Evolutionary conservation across 35 echinoderm and acorn worm species (phyloP), one percentile per base, ranked within the genome.

Genomic region (Heliocidaris erythrogramma): DNA sequence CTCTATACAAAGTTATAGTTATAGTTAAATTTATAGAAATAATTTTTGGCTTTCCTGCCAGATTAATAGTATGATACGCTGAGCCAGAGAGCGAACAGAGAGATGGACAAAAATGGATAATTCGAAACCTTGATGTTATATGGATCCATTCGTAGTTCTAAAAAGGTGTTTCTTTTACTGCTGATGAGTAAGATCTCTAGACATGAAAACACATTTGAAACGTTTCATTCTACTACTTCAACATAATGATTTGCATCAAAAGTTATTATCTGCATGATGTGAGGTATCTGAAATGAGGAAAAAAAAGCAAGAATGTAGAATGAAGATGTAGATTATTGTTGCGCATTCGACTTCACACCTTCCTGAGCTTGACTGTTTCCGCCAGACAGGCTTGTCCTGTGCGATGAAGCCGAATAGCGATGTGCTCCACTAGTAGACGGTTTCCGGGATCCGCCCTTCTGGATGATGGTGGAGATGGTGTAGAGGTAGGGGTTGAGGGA

Each of bases 401-500:
- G 27, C 65, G 65, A 78, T 2, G 21, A n/a, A 24, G 65, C 65
- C 21, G 65, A 78, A 24, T 27, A 18, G 65, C 65, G 65, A 78
- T 78, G 21, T 21, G 65, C 5, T 78, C 65, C 65, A 18, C 14
- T 78, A 2, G 65, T 21, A 8, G 18, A 14, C 9, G 65, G 17
- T n/a, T 78, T 78, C 65, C 65, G 65, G 65, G 65, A 78, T 2
- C 65, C 21, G 21, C 91, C 48, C 49, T 59, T 13, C 47, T 92
- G 91, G 47, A 92, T 59, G 17, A 92, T 49, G 48, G 91, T 92
- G 91, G 88, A 60, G 59, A 95, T 95, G 94, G 97, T 98, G 94
- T 96, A 98, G n/a, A 98, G 95, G 30, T 96, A 95, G 17, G 97
- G 97, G 90, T 98, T 98, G 2, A 98, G 60, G 30, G 96, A 97